Percentiles rank a stretch among this genome's conserved stretches.
phyloP scores from a whole-genome alignment of 2,113 vertebrate genomes.

The Caracal caracal region DNA sequence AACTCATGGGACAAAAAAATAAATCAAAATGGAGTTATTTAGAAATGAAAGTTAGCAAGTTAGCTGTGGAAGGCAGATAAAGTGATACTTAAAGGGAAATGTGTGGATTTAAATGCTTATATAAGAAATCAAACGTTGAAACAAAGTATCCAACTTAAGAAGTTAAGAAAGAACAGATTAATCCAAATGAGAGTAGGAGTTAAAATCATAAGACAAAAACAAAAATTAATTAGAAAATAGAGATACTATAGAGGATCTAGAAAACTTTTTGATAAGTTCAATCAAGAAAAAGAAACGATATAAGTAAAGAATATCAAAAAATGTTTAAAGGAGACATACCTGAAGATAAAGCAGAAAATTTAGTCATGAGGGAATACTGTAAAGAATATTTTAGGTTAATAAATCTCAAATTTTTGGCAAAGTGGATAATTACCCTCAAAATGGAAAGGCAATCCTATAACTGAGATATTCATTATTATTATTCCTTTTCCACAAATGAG shows the following conservation, averaged over 20 bases:
- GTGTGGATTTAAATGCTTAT: conserved; percentile 18
- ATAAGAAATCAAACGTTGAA: not conserved
- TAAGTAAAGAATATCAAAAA: conserved; percentile 34
- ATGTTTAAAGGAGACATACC: not conserved
- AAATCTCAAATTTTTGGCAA: conserved; percentile 4
- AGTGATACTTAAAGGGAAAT: conserved; percentile 9
- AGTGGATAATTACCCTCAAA: not conserved
- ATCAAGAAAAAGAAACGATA: not conserved
- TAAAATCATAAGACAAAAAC: not conserved
- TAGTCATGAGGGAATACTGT: not conserved
- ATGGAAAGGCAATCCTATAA: not conserved
- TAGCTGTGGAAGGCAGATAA: not conserved
- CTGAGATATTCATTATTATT: not conserved
- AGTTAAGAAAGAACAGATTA: conserved; percentile 8
- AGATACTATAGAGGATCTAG: not conserved
- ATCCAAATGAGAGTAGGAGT: not conserved
- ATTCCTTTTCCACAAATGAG: conserved; percentile 49
- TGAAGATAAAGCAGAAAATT: not conserved
- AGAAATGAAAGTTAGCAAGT: conserved; percentile 57
- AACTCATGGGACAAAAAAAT: conserved; percentile 18
- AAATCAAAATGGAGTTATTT: conserved; percentile 50
- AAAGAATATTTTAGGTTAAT: conserved; percentile 9
- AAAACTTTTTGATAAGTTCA: conserved; percentile 9
- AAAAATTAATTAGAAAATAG: conserved; percentile 13
- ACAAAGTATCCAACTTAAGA: conserved; percentile 1